phyloP scores from a whole-genome alignment of 2,888 invertebrate genomes.

The Drosophila buzzatii region DNA sequence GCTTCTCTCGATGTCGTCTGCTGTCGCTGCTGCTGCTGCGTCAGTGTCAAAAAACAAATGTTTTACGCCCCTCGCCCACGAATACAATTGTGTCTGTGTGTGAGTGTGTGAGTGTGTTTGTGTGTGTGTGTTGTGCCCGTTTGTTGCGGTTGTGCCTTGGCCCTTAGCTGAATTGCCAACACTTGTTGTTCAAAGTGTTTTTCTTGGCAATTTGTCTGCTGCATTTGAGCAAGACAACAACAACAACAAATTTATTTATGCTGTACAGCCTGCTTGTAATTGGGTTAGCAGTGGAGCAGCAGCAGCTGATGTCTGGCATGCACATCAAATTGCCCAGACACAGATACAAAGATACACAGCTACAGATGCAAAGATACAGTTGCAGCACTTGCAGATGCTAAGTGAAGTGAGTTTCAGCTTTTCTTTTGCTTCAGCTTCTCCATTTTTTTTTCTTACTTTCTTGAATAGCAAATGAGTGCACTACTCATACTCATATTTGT shows the following conservation, averaged over 20 bases:
- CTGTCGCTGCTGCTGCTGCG: conserved; percentile 6
- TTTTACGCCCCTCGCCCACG: background rate
- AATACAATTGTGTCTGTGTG: background rate
- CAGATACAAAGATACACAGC: conserved; percentile 20
- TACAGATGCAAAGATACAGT: conserved; percentile 44
- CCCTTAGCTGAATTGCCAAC: conserved; percentile 50
- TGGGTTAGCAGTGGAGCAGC: conserved; percentile 68
- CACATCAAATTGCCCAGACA: conserved; percentile 18
- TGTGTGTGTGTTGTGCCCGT: background rate
- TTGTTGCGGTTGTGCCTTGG: conserved; percentile 21
- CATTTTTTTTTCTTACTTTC: conserved; percentile 12
- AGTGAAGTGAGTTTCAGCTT: conserved; percentile 43
- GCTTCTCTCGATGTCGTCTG: conserved; percentile 6
- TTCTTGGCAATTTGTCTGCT: conserved; percentile 74
- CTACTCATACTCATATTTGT: conserved; percentile 34
- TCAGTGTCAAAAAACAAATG: conserved; percentile 44
- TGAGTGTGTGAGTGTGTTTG: background rate
- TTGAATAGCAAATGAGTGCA: conserved; percentile 50
- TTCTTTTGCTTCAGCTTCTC: background rate
- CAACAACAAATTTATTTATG: conserved; percentile 66
- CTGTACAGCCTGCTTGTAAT: conserved; percentile 63
- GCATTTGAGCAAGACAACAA: conserved; percentile 36
- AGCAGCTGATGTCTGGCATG: conserved; percentile 33
- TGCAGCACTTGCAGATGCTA: conserved; percentile 42
- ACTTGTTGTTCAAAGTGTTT: conserved; percentile 72